Base-by-base conservation (phyloP, 1,140 invertebrate species). In the Aricia agestis region DNA sequence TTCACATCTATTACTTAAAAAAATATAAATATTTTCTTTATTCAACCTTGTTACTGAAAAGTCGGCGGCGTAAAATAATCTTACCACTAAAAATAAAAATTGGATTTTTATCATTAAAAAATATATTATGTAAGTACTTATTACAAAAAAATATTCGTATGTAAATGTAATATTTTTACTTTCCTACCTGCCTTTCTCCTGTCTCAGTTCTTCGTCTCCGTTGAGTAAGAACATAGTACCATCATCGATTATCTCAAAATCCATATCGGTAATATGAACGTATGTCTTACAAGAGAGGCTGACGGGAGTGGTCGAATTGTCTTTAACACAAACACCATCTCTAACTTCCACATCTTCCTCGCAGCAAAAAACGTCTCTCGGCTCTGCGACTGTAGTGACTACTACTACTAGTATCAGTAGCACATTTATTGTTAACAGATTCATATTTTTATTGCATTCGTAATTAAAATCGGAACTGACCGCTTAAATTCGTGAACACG, bases 181-280 rank as follows among this genome's bases (percentile, higher is more conserved):
- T 25, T 3, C 61, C 67, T 67, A 74, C 73, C 9, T 45, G 36
- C 58, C 67, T 66, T 41, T 66, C 0, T 74, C 70, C 2, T 69
- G 1, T 41, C 71, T 63, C 6, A 59, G 15, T 52, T 66, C 61
- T 13, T 58, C 9, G 13, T 10, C 61, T 11, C 67, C 70, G 5
- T 45, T 61, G 1, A 45, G 13, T 11, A 69, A 10, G 32, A 72
- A 57, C 68, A 74, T 7, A 13, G 31, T 45, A 13, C 70, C 70
- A 18, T 74, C 67, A 17, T 74, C 63, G 13, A 19, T 72, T 10
- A 72, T 45, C 6, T 17, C 57, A 25, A 61, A 74, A 11, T 72
- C 66, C 6, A 63, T 25, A 15, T 4, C 10, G 1, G 68, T 32
- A 1, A 59, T 2, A 7, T 59, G n/a, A 6, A 18, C 58, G 6